Percentiles rank a stretch among this genome's conserved stretches.
These are phyloP conservation scores for Diabrotica balteata DNA, from an alignment of 2,888 invertebrate genomes.

Conservation along the genomic window DNA sequence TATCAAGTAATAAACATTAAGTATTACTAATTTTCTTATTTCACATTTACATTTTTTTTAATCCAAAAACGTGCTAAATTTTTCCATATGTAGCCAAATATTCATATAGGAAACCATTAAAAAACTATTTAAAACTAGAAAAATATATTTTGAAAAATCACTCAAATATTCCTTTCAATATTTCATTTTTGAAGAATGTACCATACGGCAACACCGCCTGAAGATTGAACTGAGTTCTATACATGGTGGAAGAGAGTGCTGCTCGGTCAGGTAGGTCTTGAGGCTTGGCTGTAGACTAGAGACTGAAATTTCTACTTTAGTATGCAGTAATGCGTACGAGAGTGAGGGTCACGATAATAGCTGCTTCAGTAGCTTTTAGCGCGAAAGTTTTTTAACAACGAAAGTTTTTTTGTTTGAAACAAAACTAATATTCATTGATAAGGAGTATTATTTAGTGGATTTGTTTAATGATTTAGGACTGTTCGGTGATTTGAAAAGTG, in stretches of 20 bases:
- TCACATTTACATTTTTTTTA: too few relatives aligned
- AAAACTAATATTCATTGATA: neutral
- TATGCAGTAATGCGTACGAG: conserved; percentile 10
- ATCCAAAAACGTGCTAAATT: too few relatives aligned
- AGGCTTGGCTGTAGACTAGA: neutral
- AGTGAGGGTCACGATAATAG: conserved; percentile 2
- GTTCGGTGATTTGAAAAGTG: neutral
- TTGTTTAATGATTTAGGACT: neutral
- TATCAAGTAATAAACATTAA: too few relatives aligned
- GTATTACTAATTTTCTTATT: too few relatives aligned
- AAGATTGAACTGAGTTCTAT: conserved; percentile 8
- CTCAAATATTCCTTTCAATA: too few relatives aligned
- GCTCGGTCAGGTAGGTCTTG: conserved; percentile 3
- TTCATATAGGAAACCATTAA: too few relatives aligned
- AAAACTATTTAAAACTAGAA: too few relatives aligned
- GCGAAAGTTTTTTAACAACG: conserved; percentile 6
- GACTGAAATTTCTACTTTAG: neutral
- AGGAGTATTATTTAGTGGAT: neutral
- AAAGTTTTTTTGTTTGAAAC: neutral
- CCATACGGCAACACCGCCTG: neutral
- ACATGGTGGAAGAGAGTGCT: conserved; percentile 1
- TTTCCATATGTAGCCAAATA: too few relatives aligned
- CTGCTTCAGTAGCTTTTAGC: conserved; percentile 2
- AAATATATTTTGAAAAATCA: too few relatives aligned
- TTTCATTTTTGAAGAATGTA: too few relatives aligned